These are phyloP conservation scores for Leptarthrus brevirostris DNA, from an alignment of 2,888 invertebrate species.

Conservation along the genomic window DNA sequence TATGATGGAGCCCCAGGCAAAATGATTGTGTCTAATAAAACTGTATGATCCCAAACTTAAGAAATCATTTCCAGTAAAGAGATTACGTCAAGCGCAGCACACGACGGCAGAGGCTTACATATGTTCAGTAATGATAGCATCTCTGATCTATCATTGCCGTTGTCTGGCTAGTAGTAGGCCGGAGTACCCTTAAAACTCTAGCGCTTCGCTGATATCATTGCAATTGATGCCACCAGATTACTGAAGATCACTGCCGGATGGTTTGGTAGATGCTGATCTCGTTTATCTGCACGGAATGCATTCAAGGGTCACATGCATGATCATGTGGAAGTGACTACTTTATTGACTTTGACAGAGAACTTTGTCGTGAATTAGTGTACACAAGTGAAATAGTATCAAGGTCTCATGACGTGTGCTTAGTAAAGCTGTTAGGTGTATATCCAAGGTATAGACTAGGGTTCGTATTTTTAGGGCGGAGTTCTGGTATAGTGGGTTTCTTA, in stretches of 20 bases:
- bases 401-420: no score
- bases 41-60: neutral
- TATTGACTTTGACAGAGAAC: conserved; percentile 48
- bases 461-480: no score
- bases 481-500: no score
- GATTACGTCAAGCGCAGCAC: conserved; percentile 16
- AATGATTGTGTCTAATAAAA: conserved; percentile 27
- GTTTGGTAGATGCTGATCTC: no score
- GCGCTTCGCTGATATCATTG: neutral
- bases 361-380: conserved; percentile 10
- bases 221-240: conserved; percentile 18
- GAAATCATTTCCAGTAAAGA: neutral
- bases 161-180: no score
- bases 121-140: neutral
- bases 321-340: conserved; percentile 37
- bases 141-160: no score
- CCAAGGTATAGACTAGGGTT: no score
- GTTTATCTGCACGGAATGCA: no score
- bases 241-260: no score
- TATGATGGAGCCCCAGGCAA: conserved; percentile 6
- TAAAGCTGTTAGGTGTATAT: no score
- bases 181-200: no score
- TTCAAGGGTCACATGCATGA: neutral
- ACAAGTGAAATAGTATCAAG: conserved; percentile 6
- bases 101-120: conserved; percentile 12